phyloP scores from a whole-genome alignment of 2,797 vertebrate genomes.

The Hoplostethus atlanticus region DNA sequence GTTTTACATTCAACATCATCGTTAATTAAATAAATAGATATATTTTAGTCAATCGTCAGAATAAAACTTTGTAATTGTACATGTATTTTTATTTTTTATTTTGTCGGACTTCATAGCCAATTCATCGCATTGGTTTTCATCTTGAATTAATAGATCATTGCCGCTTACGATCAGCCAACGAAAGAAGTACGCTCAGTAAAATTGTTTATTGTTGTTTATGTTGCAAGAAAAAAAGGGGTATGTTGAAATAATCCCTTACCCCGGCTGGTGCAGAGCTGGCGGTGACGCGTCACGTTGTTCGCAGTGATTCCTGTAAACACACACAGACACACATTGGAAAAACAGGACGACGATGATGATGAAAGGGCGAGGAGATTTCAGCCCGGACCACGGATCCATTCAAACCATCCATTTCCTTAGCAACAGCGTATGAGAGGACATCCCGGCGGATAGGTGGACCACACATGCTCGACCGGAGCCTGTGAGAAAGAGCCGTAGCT shows the following conservation, averaged over 20 bases:
- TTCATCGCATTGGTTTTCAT: constrained; percentile 12
- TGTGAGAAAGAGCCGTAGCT: constrained; percentile 53
- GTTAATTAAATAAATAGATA: not conserved
- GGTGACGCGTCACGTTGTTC: constrained; percentile 80
- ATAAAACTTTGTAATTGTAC: constrained; percentile 58
- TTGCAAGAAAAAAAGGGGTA: constrained; percentile 19
- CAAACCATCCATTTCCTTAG: constrained; percentile 74
- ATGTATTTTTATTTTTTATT: not conserved
- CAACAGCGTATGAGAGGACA: constrained; percentile 64
- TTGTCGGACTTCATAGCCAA: constrained; percentile 31
- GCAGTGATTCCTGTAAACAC: constrained; percentile 77
- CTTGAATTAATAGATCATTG: not conserved
- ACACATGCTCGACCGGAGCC: constrained; percentile 67
- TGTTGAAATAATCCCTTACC: constrained; percentile 78
- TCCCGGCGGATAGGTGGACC: constrained; percentile 55
- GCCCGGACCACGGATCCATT: constrained; percentile 68
- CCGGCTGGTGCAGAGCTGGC: constrained; percentile 84
- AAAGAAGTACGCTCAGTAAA: not conserved
- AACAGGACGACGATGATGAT: constrained; percentile 33
- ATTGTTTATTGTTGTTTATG: constrained; percentile 35
- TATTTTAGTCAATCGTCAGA: not conserved
- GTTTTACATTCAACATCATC: not conserved
- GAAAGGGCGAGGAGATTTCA: constrained; percentile 57
- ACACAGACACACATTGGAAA: constrained; percentile 46
- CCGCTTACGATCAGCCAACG: constrained; percentile 1